Conservation (phyloP, 2,888 invertebrate genomes). For the Geophilus truncorum region DNA sequence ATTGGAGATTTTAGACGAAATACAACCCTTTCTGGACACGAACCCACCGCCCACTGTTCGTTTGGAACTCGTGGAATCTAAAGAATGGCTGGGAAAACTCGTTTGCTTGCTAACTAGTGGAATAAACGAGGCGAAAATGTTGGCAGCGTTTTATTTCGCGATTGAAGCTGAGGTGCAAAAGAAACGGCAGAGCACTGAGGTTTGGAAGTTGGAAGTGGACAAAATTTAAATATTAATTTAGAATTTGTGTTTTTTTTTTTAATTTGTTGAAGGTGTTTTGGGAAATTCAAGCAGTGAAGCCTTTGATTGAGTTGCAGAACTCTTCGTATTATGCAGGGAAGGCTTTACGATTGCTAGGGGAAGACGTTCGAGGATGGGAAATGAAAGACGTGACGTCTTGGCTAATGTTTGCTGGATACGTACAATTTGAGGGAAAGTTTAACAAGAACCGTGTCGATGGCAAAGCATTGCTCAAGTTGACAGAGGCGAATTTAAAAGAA, state of each 20-base stretch:
- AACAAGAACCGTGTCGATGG: not conserved
- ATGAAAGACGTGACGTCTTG: not conserved
- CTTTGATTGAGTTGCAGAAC: not conserved
- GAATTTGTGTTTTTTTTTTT: not conserved
- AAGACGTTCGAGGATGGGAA: not conserved
- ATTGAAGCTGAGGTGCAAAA: not conserved
- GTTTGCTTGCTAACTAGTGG: not conserved
- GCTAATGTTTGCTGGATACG: not conserved
- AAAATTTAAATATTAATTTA: not conserved
- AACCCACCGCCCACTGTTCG: not conserved
- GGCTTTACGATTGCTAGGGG: not conserved
- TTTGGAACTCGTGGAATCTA: not conserved
- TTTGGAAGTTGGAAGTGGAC: not conserved
- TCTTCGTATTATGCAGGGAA: not conserved
- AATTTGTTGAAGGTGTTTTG: not conserved
- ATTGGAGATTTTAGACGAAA: not conserved
- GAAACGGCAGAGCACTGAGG: not conserved
- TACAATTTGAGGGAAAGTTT: not conserved
- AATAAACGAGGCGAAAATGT: not conserved
- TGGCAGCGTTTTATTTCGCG: not conserved
- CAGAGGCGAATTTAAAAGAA: not conserved
- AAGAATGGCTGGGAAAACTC: not conserved
- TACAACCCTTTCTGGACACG: not conserved
- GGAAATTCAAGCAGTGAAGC: not conserved
- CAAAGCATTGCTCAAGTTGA: not conserved